Evolutionary conservation across 2,888 invertebrate species (phyloP).

Genomic region (Pachymerium ferrugineum): DNA sequence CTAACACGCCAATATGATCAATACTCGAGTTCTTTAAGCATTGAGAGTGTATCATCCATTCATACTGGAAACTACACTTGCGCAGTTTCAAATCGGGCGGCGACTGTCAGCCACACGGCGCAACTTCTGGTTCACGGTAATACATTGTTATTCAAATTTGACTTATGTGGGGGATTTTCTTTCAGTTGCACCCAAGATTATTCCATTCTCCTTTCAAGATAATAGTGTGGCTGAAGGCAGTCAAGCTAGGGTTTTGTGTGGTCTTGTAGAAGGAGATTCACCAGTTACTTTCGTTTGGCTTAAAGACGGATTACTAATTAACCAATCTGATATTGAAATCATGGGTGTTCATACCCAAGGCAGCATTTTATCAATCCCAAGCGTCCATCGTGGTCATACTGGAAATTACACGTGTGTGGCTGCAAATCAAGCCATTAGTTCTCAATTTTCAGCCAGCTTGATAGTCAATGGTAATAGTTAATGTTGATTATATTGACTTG

Average conservation of each 20-base stretch:
- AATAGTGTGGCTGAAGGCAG: conserved; percentile 39
- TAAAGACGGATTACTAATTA: conserved; percentile 60
- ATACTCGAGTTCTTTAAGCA: conserved; percentile 44
- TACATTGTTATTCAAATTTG: no score
- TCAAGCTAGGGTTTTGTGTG: conserved; percentile 39
- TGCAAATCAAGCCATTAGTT: conserved; percentile 39
- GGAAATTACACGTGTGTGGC: no score
- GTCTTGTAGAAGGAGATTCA: conserved; percentile 43
- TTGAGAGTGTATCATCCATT: conserved; percentile 42
- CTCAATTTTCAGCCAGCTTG: conserved; percentile 33
- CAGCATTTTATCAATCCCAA: no score
- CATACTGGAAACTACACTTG: conserved; percentile 48
- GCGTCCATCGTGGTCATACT: no score
- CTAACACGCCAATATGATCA: conserved; percentile 41
- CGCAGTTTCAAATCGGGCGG: conserved; percentile 10
- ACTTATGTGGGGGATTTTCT: no score
- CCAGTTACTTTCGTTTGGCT: conserved; percentile 61
- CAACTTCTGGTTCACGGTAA: conserved; percentile 23
- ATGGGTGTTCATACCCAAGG: conserved; percentile 58
- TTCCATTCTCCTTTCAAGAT: conserved; percentile 53
- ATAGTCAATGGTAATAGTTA: conserved; percentile 37
- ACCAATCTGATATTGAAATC: conserved; percentile 36
- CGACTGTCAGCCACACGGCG: not conserved
- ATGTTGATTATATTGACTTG: not conserved
- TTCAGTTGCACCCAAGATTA: conserved; percentile 63